Conservation (phyloP, 2,888 invertebrate genomes). For the Pseudococcus longispinus region DNA sequence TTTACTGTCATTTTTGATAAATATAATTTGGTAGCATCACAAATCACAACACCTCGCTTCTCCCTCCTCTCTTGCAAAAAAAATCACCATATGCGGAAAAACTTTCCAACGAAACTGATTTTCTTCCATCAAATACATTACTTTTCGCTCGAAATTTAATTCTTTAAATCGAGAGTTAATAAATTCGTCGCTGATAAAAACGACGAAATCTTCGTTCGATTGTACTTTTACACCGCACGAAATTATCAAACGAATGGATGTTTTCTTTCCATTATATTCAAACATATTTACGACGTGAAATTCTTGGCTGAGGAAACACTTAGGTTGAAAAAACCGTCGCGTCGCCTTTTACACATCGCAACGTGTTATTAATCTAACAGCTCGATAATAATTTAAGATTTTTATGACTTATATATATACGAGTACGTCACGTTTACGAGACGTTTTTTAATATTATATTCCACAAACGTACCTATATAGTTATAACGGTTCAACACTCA, state of each 20-base stretch:
- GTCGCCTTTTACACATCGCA: neutral
- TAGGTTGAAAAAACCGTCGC: neutral
- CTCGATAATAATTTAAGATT: neutral
- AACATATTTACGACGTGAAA: conserved; percentile 6
- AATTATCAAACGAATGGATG: neutral
- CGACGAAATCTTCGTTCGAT: neutral
- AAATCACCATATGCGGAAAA: too few species aligned
- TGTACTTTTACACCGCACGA: neutral
- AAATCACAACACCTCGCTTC: too few species aligned
- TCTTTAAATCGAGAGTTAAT: neutral
- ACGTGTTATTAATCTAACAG: conserved; percentile 19
- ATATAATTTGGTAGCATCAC: too few species aligned
- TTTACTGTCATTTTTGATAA: too few species aligned
- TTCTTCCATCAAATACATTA: neutral
- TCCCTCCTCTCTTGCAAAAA: too few species aligned
- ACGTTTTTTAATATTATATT: neutral
- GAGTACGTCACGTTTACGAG: conserved; percentile 14
- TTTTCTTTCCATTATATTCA: neutral
- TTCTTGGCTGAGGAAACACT: neutral
- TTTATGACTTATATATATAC: conserved; percentile 16
- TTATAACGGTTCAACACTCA: neutral
- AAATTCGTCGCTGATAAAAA: neutral
- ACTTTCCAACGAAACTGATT: too few species aligned
- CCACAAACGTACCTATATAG: neutral
- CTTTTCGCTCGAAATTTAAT: neutral